A percentile compares a stretch with the other conserved stretches of the same genome.
Evolutionary conservation across 2,888 invertebrate genomes (phyloP).

Genomic region (Stenotaenia linearis): DNA sequence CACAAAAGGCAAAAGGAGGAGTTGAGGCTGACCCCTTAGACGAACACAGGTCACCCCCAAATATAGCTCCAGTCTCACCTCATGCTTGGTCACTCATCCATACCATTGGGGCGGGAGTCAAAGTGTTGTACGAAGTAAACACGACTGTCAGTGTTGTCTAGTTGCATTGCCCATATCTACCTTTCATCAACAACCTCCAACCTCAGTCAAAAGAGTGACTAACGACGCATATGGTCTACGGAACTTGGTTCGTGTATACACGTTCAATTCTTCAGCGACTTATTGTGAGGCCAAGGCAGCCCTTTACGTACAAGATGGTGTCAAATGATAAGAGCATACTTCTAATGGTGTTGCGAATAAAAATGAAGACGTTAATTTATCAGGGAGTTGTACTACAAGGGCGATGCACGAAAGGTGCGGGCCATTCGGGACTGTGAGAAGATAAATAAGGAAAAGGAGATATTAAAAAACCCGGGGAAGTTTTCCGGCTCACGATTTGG

Average conservation of each 20-base stretch:
- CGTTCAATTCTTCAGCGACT: not conserved
- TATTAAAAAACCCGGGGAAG: not conserved
- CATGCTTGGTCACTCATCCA: slow-evolving; percentile 1
- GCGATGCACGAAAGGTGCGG: not conserved
- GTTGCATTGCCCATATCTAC: not conserved
- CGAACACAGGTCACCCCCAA: slow-evolving; percentile 21
- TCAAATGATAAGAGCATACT: not conserved
- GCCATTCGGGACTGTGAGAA: too few species aligned
- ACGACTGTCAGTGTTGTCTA: slow-evolving; percentile 1
- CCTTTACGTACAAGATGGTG: slow-evolving; percentile 13
- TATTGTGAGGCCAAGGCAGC: not conserved
- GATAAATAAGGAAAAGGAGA: not conserved
- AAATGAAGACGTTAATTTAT: not conserved
- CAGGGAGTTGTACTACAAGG: not conserved
- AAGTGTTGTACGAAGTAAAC: slow-evolving; percentile 20
- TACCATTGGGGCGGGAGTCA: slow-evolving; percentile 23
- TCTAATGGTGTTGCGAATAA: not conserved
- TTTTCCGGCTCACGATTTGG: slow-evolving; percentile 17
- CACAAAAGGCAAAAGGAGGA: not conserved
- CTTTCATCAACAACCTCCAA: not conserved
- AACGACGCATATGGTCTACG: not conserved
- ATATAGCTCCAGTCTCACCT: not conserved
- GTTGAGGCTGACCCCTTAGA: slow-evolving; percentile 13
- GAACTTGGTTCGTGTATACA: not conserved
- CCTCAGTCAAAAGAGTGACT: slow-evolving; percentile 5